Conservation (phyloP, 2,797 vertebrate species). For the Macroramphosus scolopax region DNA sequence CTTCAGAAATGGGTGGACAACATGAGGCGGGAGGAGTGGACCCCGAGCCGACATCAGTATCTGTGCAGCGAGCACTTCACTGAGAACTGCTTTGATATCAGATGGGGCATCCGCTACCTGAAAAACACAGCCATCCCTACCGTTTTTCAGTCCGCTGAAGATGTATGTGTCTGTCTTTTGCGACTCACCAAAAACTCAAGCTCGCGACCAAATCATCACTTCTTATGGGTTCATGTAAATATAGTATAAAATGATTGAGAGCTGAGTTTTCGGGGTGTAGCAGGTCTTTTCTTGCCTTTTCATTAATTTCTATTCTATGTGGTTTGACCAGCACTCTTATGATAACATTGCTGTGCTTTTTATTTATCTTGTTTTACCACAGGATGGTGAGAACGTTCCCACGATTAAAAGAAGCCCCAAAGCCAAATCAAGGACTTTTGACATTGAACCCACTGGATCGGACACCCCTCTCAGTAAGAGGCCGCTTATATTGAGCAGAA, state of each 20-base stretch:
- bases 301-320: too few relatives aligned
- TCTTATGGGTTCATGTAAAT: too few relatives aligned
- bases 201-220: background rate
- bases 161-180: slow-evolving; percentile 59
- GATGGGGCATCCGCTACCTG: slow-evolving; percentile 88
- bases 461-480: slow-evolving; percentile 56
- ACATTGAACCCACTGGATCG: slow-evolving; percentile 44
- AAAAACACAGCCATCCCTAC: slow-evolving; percentile 85
- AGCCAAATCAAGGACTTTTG: slow-evolving; percentile 37
- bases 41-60: slow-evolving; percentile 86
- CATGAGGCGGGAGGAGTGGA: slow-evolving; percentile 84
- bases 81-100: slow-evolving; percentile 84
- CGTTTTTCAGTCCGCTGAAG: slow-evolving; percentile 76
- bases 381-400: slow-evolving; percentile 52
- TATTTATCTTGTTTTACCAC: slow-evolving; percentile 14
- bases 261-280: too few relatives aligned
- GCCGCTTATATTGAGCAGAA: slow-evolving; percentile 56
- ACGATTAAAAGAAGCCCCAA: slow-evolving; percentile 50
- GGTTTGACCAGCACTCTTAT: too few relatives aligned
- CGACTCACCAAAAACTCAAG: background rate
- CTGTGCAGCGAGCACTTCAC: slow-evolving; percentile 89
- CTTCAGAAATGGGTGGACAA: slow-evolving; percentile 86
- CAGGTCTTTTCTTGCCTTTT: too few relatives aligned
- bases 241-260: too few relatives aligned
- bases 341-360: too few relatives aligned